Percentiles rank a stretch among this genome's conserved stretches.
These are phyloP conservation scores for Ianthella basta DNA, from an alignment of 37 sponge, comb jelly and placozoan genomes.

Conservation along the genomic window DNA sequence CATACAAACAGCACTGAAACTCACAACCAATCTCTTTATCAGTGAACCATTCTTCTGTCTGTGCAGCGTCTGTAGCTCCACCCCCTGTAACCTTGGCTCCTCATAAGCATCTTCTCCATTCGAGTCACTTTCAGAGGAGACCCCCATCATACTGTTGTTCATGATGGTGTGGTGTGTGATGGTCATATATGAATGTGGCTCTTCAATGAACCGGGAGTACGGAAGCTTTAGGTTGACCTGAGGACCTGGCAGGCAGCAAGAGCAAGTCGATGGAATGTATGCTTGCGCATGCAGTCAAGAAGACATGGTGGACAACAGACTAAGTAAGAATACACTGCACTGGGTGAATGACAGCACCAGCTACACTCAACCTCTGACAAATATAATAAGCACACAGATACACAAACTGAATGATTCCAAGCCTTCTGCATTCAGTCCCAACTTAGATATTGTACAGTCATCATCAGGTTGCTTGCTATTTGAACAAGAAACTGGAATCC, in stretches of 20 bases:
- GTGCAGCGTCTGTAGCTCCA: background rate
- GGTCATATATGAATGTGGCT: conserved; percentile 60
- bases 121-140: background rate
- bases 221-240: conserved; percentile 68
- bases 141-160: background rate
- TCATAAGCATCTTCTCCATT: background rate
- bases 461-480: too few species aligned
- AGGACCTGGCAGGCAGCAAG: conserved; percentile 28
- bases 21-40: background rate
- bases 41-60: background rate
- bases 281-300: too few species aligned
- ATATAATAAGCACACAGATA: too few species aligned
- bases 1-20: background rate
- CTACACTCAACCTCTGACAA: too few species aligned
- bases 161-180: conserved; percentile 64
- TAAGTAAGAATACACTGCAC: too few species aligned
- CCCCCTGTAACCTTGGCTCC: background rate
- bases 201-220: conserved; percentile 53
- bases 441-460: too few species aligned
- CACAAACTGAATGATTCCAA: too few species aligned
- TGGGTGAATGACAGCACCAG: too few species aligned
- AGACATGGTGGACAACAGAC: too few species aligned
- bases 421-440: too few species aligned
- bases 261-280: background rate
- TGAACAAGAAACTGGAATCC: too few species aligned